These are phyloP conservation scores for Syngnathus rostellatus DNA, from an alignment of 2,797 vertebrate genomes.

Conservation along the genomic window DNA sequence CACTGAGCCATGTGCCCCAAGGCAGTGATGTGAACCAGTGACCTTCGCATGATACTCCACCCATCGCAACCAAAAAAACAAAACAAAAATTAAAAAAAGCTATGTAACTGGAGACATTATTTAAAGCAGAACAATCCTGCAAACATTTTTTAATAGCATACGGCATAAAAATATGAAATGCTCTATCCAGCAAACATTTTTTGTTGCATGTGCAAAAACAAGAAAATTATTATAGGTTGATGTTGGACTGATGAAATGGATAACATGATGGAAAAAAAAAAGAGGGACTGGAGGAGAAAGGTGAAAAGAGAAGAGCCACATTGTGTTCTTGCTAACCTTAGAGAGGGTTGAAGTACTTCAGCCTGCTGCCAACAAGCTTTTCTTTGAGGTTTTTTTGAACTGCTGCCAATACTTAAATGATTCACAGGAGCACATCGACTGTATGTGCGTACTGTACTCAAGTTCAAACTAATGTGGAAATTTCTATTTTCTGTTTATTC, in stretches of 20 bases:
- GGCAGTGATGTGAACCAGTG: not conserved
- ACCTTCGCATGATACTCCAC: not conserved
- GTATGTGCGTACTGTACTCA: constrained; percentile 22
- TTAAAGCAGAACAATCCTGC: not conserved
- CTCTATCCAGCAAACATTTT: not conserved
- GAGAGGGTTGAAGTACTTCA: constrained; percentile 54
- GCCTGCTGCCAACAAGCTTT: constrained; percentile 58
- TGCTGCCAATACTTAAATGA: constrained; percentile 58
- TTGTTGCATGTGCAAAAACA: not conserved
- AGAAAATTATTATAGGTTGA: not conserved
- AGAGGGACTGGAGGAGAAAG: not conserved
- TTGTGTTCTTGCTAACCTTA: constrained; percentile 51
- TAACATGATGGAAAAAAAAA: constrained; percentile 1
- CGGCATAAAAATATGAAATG: not conserved
- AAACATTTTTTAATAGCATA: not conserved
- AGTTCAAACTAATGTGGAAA: constrained; percentile 10
- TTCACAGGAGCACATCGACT: constrained; percentile 50
- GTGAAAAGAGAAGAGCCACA: constrained; percentile 35
- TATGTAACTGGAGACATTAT: not conserved
- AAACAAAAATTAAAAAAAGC: not conserved
- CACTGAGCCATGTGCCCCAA: not conserved
- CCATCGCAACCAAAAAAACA: not conserved
- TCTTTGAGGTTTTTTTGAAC: constrained; percentile 65
- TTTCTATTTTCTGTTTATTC: constrained; percentile 4
- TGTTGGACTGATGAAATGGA: constrained; percentile 54